Evolutionary conservation across 1,140 invertebrate genomes (phyloP), one percentile per base, ranked within the genome.

Genomic region (Tetramorium simillimum): DNA sequence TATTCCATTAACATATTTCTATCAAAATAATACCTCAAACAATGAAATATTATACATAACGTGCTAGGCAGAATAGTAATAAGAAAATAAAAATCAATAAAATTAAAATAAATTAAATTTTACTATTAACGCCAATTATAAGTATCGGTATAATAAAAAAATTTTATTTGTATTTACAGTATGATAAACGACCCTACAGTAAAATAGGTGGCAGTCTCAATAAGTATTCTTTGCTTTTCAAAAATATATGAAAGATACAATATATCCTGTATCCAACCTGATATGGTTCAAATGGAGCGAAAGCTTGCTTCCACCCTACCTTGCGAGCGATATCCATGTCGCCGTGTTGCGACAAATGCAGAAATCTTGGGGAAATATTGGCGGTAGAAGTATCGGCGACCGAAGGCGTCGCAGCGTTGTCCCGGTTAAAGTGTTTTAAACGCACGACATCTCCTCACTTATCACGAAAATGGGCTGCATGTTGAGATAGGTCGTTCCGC

Each of bases 401-500:
- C 51, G 24, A 33, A 5, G 53, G 37, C 69, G 78, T 77, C 46
- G 10, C 82, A 56, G 14, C 46, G 33, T n/a, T 49, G 82, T 53
- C 18, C 80, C 4, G 80, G 67, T 73, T 82, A 58, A 85, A 73
- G 76, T 70, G 77, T 88, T 92, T 88, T 87, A 63, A 91, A 85
- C 85, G 73, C 76, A 51, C 80, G 86, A 82, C 75, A 89, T 77
- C 80, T 89, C 70, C 77, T 89, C 87, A 82, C 88, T 92, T 91
- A 91, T 88, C 75, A 88, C 67, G 87, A 92, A 93, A 93, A 93
- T 93, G 88, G 91, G 90, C 90, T 91, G 90, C 92, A 92, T 90
- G 91, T 94, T 94, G 93, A 94, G 93, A 93, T 93, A 94, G 94
- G 94, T 95, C 93, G 92, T 94, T 94, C 89, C 93, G 90, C 91